Base-by-base conservation (phyloP, 2,888 invertebrate genomes). In the Cephus rjabovi region DNA sequence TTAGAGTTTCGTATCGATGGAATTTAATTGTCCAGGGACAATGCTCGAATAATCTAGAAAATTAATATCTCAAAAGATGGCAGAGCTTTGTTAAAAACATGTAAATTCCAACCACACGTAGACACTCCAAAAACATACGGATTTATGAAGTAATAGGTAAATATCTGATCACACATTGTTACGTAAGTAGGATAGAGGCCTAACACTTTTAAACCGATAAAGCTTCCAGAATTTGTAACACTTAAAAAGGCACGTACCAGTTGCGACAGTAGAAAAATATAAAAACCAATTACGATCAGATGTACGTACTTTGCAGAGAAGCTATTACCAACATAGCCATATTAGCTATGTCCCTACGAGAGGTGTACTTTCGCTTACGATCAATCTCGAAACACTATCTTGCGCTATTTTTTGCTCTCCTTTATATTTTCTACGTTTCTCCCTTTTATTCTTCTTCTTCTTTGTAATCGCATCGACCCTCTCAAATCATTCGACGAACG, bases 201-300 rank as follows among this genome's bases (percentile, higher is more conserved):
- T 23, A 2, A 23, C 56, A 9, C 56, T 56, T 56, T 56, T 23
- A 56, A 56, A 56, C 56, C 23, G 56, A 56, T 23, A 56, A 56
- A 9, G 56, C 15, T 9, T 56, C 56, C 6, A 56, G 56, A 56
- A 56, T 56, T 56, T 31, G 71, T 15, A 87, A 86, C 82, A 83
- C 82, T 87, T 80, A 85, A 85, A 56, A 88, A 89, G 88, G 87
- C 89, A 88, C 88, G 86, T 56, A 87, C 85, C 82, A 87, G 81
- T 86, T 34, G 71, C 12, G 71, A 86, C 83, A 80, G 86, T 89
- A 88, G 84, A 88, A 89, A 89, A 88, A 86, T 88, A 88, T 86
- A 85, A 76, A 77, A 86, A 86, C 80, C 80, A 87, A 84, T 71
- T 71, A 71, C 71, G 71, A 31, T 15, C 71, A 9, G 33, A 9